phyloP scores from a whole-genome alignment of 2,797 vertebrate genomes.

The Scleropages formosus region DNA sequence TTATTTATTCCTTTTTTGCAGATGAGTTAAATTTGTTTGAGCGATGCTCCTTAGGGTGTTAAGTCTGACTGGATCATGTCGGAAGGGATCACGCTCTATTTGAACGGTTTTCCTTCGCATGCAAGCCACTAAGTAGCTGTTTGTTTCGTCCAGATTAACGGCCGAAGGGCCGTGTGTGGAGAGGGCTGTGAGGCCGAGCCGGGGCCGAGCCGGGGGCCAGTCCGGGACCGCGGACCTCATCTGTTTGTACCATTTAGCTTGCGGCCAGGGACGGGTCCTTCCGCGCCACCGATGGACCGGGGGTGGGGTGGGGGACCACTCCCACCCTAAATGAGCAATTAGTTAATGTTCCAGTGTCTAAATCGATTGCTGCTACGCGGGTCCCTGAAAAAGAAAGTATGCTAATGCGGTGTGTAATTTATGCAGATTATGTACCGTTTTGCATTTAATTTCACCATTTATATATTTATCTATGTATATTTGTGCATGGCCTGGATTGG shows the following conservation, averaged over 20 bases:
- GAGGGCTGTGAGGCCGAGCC: slow-evolving; percentile 45
- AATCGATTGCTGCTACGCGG: slow-evolving; percentile 78
- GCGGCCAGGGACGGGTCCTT: not conserved
- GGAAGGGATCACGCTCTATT: not conserved
- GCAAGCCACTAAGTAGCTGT: slow-evolving; percentile 7
- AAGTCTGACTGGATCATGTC: not conserved
- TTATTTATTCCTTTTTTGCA: not conserved
- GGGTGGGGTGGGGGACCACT: not conserved
- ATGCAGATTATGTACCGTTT: slow-evolving; percentile 92
- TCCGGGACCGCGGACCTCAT: slow-evolving; percentile 37
- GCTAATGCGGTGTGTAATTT: slow-evolving; percentile 87
- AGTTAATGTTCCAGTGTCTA: slow-evolving; percentile 66
- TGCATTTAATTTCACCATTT: slow-evolving; percentile 34
- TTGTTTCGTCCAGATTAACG: slow-evolving; percentile 24
- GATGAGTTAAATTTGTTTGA: not conserved
- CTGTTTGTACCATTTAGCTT: slow-evolving; percentile 45
- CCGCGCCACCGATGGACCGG: not conserved
- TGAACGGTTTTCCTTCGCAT: not conserved
- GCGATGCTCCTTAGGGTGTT: not conserved
- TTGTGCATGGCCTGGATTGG: not conserved
- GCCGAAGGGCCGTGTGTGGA: slow-evolving; percentile 41
- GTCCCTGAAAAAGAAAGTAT: slow-evolving; percentile 53
- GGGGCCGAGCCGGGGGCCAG: too few species aligned
- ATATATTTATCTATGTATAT: slow-evolving; percentile 17
- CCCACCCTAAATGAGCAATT: slow-evolving; percentile 66